Conservation (phyloP, 2,888 invertebrate genomes). For the Heliconius erato region DNA sequence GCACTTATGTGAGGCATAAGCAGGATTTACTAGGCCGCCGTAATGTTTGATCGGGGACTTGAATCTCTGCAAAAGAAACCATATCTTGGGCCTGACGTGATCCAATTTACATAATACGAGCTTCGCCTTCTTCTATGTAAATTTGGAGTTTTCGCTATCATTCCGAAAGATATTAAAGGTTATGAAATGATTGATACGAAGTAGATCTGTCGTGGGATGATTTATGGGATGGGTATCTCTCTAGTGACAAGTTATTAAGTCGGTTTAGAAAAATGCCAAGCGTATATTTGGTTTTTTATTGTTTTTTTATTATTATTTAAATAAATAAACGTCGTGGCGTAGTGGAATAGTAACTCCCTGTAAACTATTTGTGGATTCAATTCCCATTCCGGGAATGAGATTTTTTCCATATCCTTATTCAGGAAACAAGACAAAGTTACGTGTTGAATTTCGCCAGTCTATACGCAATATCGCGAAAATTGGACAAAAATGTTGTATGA, state of each 20-base stretch:
- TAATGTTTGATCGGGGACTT: constrained; percentile 40
- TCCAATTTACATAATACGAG: constrained; percentile 77
- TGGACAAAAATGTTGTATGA: too few species aligned
- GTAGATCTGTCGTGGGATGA: constrained; percentile 62
- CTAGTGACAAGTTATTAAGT: constrained; percentile 32
- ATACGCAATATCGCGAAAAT: too few species aligned
- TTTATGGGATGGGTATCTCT: constrained; percentile 63
- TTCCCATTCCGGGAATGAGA: too few species aligned
- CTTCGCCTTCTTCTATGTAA: constrained; percentile 66
- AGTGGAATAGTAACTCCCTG: too few species aligned
- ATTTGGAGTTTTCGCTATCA: constrained; percentile 55
- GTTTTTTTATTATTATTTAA: neutral
- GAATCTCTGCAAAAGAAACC: constrained; percentile 71
- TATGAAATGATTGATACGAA: constrained; percentile 74
- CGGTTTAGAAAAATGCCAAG: neutral
- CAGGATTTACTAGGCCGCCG: constrained; percentile 34
- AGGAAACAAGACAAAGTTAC: too few species aligned
- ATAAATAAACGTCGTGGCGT: neutral
- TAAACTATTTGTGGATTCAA: too few species aligned
- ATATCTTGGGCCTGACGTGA: constrained; percentile 68
- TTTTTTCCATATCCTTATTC: too few species aligned
- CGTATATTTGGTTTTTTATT: neutral
- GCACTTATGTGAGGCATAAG: constrained; percentile 18
- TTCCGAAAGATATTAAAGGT: constrained; percentile 66
- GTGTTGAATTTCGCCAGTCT: too few species aligned